Conservation (phyloP, 1,140 invertebrate genomes). For the Choristoneura fumiferana region DNA sequence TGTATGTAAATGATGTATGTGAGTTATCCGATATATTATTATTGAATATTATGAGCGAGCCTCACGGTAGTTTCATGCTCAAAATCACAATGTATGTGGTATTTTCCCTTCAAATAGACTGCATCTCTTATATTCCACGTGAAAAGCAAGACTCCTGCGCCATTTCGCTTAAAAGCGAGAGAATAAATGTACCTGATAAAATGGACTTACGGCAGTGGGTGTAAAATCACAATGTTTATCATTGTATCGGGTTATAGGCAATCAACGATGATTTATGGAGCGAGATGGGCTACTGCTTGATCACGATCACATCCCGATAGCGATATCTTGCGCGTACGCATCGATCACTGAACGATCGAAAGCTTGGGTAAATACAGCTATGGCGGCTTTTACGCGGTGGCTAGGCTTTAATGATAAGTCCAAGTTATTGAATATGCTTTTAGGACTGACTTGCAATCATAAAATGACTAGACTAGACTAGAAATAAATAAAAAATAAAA, state of each 20-base stretch:
- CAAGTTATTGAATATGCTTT: no score
- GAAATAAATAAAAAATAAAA: no score
- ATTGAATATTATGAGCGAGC: no score
- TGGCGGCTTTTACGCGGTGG: conserved; percentile 1
- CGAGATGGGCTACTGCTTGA: conserved; percentile 45
- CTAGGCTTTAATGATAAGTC: neutral
- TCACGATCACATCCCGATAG: conserved; percentile 37
- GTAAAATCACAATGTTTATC: conserved; percentile 52
- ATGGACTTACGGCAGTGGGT: conserved; percentile 24
- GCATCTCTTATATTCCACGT: no score
- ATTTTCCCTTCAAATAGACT: no score
- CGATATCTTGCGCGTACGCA: conserved; percentile 29
- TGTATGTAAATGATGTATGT: no score
- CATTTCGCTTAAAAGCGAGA: neutral
- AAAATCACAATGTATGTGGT: no score
- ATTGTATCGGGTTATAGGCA: conserved; percentile 47
- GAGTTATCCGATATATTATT: no score
- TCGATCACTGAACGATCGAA: conserved; percentile 33
- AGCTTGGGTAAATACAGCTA: conserved; percentile 22
- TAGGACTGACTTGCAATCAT: no score
- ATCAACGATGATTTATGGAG: conserved; percentile 54
- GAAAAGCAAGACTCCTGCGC: neutral
- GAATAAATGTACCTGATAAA: conserved; percentile 5
- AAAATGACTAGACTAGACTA: no score
- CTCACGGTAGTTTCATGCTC: no score